phyloP scores from a whole-genome alignment of 2,888 invertebrate genomes.

The Lepas anatifera region DNA sequence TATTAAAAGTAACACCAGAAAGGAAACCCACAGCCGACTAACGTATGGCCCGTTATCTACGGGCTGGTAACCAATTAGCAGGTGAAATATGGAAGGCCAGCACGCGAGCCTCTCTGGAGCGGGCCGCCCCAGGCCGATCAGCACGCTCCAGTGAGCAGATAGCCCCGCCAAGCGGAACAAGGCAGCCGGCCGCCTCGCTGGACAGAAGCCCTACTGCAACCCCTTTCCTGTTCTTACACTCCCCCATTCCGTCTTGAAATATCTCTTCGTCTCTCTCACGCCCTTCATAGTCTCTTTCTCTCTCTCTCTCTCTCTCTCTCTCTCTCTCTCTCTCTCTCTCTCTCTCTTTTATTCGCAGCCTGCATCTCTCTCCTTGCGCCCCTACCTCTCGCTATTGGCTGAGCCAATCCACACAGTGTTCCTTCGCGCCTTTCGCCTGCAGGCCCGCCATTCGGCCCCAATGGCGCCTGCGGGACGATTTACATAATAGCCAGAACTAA shows the following conservation, averaged over 20 bases:
- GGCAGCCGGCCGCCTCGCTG: too few relatives aligned
- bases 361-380: background rate
- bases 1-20: constrained; percentile 11
- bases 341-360: background rate
- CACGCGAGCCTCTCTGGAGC: too few relatives aligned
- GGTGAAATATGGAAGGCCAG: background rate
- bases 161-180: too few relatives aligned
- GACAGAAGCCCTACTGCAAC: too few relatives aligned
- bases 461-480: background rate
- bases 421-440: too few relatives aligned
- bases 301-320: background rate
- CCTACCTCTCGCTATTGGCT: background rate
- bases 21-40: background rate
- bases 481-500: constrained; percentile 7
- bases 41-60: constrained; percentile 6
- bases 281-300: too few relatives aligned
- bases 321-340: background rate
- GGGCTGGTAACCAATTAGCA: constrained; percentile 4
- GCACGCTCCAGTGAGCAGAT: too few relatives aligned
- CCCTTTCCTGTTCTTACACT: too few relatives aligned
- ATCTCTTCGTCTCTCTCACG: too few relatives aligned
- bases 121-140: too few relatives aligned
- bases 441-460: background rate
- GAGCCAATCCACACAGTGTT: too few relatives aligned
- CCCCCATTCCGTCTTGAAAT: too few relatives aligned